Conservation (phyloP, 2,113 vertebrate genomes). For the Meleagris gallopavo region DNA sequence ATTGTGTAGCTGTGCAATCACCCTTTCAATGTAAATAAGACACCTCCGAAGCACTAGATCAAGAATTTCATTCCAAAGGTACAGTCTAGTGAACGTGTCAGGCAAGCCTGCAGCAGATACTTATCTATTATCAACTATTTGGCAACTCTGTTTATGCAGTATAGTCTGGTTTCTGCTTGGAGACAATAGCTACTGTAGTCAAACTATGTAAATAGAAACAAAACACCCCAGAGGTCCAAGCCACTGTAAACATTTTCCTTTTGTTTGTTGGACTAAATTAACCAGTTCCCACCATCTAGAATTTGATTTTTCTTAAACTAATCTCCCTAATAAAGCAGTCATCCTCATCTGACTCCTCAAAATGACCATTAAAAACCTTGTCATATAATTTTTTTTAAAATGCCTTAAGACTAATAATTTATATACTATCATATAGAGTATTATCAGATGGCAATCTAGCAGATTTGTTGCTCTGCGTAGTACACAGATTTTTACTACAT, state of each 20-base stretch:
- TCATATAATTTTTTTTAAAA: background rate
- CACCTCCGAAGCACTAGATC: background rate
- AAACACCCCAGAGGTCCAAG: background rate
- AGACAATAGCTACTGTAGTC: constrained; percentile 17
- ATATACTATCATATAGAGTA: background rate
- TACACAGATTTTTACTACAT: background rate
- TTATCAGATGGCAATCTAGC: background rate
- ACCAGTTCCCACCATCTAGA: background rate
- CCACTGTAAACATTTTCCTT: background rate
- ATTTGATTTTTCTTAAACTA: background rate
- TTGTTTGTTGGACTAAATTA: constrained; percentile 24
- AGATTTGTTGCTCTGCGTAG: background rate
- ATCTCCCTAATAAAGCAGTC: background rate
- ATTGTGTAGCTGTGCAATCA: background rate
- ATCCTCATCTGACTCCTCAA: background rate
- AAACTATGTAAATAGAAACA: constrained; percentile 39
- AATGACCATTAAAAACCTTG: background rate
- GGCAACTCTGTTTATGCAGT: constrained; percentile 21
- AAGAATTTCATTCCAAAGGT: background rate
- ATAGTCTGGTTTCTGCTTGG: constrained; percentile 23
- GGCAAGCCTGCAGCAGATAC: background rate
- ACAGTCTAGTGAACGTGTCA: background rate
- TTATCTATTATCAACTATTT: background rate
- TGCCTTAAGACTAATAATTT: background rate
- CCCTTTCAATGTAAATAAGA: background rate